phyloP scores from a whole-genome alignment of 2,113 vertebrate species.

The Hypomesus transpacificus region DNA sequence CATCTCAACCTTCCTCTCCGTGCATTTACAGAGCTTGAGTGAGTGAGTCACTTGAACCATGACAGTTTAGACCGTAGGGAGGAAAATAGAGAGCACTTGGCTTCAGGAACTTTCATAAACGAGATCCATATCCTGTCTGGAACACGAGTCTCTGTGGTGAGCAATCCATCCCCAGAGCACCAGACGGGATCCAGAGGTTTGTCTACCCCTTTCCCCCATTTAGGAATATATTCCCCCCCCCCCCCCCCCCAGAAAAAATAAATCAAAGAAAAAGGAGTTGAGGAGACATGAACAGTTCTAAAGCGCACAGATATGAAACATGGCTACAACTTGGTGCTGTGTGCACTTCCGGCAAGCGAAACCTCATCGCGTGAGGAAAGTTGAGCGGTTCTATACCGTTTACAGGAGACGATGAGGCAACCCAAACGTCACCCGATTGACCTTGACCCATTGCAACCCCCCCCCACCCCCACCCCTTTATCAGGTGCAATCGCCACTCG shows the following conservation, averaged over 20 bases:
- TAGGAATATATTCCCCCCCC: background rate
- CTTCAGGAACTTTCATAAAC: slow-evolving; percentile 42
- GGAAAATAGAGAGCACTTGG: slow-evolving; percentile 45
- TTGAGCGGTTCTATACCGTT: slow-evolving; percentile 36
- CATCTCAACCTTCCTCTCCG: too few species aligned
- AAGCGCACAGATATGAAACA: too few species aligned
- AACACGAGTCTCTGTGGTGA: slow-evolving; percentile 36
- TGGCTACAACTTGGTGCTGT: too few species aligned
- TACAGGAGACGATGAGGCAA: slow-evolving; percentile 34
- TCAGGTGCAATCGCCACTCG: slow-evolving; percentile 64
- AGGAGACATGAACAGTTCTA: too few species aligned
- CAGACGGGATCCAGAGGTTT: slow-evolving; percentile 45
- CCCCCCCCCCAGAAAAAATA: too few species aligned
- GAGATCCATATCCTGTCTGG: slow-evolving; percentile 45
- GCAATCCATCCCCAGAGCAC: slow-evolving; percentile 46
- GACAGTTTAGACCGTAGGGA: slow-evolving; percentile 23
- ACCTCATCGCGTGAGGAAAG: slow-evolving; percentile 1
- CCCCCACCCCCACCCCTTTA: slow-evolving; percentile 49
- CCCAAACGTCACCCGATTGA: slow-evolving; percentile 43
- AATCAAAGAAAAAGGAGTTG: too few species aligned
- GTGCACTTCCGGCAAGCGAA: too few species aligned
- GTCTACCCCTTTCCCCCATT: slow-evolving; percentile 30
- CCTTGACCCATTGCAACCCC: slow-evolving; percentile 24
- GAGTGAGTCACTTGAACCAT: background rate
- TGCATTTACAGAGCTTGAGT: background rate